These are phyloP conservation scores for Xiphophorus birchmanni DNA, from an alignment of 2,797 vertebrate genomes.

Conservation along the genomic window DNA sequence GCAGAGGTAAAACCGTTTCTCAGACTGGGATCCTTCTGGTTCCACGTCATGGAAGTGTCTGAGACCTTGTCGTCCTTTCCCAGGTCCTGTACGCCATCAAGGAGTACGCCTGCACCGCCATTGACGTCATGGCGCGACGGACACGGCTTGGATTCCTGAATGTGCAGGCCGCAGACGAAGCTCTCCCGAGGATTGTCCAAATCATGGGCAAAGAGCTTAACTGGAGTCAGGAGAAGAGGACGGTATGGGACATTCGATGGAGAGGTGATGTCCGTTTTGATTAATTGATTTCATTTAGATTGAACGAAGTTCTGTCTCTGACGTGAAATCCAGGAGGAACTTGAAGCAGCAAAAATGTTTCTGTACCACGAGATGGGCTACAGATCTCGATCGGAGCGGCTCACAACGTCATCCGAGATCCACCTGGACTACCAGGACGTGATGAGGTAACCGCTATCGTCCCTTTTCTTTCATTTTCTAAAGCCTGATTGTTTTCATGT, in stretches of 20 bases:
- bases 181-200: conserved; percentile 91
- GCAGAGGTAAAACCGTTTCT: conserved; percentile 84
- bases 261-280: background rate
- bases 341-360: conserved; percentile 88
- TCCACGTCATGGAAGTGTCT: background rate
- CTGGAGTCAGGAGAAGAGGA: conserved; percentile 88
- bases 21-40: background rate
- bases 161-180: conserved; percentile 96
- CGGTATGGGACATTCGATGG: conserved; percentile 73
- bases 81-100: conserved; percentile 92
- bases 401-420: conserved; percentile 90
- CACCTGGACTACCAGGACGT: conserved; percentile 87
- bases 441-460: conserved; percentile 80
- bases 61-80: background rate
- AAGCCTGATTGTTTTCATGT: background rate
- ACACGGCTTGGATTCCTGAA: conserved; percentile 95
- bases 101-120: conserved; percentile 94
- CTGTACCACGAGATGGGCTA: conserved; percentile 97
- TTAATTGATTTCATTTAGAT: background rate
- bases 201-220: conserved; percentile 92
- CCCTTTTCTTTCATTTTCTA: background rate
- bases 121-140: conserved; percentile 91
- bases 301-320: background rate
- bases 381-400: conserved; percentile 92
- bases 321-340: conserved; percentile 82